These are phyloP conservation scores for Psettodes erumei DNA, from an alignment of 2,113 vertebrate genomes.

Conservation along the genomic window DNA sequence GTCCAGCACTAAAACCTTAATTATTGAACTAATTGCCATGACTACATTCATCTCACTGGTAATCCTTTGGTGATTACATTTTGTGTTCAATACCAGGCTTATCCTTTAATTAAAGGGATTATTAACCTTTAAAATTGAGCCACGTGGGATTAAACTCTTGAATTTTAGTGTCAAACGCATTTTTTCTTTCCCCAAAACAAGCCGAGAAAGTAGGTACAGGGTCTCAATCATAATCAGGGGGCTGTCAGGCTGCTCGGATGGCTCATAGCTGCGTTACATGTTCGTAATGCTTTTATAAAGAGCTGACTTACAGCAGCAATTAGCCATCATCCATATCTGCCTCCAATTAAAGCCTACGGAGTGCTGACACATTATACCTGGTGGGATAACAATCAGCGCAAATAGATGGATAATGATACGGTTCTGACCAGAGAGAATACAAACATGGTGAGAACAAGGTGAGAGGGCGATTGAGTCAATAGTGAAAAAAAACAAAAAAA, in stretches of 20 bases:
- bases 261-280: slow-evolving; percentile 45
- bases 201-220: slow-evolving; percentile 46
- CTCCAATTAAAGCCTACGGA: slow-evolving; percentile 75
- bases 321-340: slow-evolving; percentile 61
- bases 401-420: slow-evolving; percentile 72
- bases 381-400: slow-evolving; percentile 62
- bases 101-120: slow-evolving; percentile 99
- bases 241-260: too few relatives aligned
- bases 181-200: slow-evolving; percentile 47
- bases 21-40: slow-evolving; percentile 98
- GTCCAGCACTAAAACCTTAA: slow-evolving; percentile 98
- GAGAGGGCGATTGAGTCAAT: slow-evolving; percentile 74
- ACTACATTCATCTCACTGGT: slow-evolving; percentile 95
- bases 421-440: slow-evolving; percentile 47
- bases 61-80: slow-evolving; percentile 96
- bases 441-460: slow-evolving; percentile 67
- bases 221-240: too few relatives aligned
- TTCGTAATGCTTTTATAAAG: slow-evolving; percentile 59
- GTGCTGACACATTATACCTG: slow-evolving; percentile 74
- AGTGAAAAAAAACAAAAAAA: slow-evolving; percentile 53
- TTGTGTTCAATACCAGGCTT: slow-evolving; percentile 93
- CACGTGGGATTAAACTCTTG: slow-evolving; percentile 86
- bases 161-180: slow-evolving; percentile 82
- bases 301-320: slow-evolving; percentile 64
- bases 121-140: slow-evolving; percentile 93